Evolutionary conservation across 2,888 invertebrate genomes (phyloP).

Genomic region (Clusia tigrina): DNA sequence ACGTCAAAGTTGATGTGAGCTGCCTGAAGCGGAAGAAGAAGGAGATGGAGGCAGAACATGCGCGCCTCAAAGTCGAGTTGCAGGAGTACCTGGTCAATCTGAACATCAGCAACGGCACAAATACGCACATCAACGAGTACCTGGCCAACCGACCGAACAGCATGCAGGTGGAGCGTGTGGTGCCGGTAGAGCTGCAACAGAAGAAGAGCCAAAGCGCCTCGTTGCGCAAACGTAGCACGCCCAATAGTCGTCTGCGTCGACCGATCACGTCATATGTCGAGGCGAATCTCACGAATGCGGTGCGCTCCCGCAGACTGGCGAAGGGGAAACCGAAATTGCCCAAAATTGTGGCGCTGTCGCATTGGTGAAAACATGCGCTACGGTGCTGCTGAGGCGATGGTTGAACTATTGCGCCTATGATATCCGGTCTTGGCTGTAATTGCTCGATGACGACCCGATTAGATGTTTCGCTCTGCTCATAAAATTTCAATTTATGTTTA

Average conservation of each 20-base stretch:
- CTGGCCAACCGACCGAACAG: slow-evolving; percentile 58
- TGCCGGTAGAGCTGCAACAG: slow-evolving; percentile 48
- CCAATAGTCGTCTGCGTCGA: slow-evolving; percentile 12
- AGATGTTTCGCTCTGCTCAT: too few species aligned
- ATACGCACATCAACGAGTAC: slow-evolving; percentile 55
- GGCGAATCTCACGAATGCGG: slow-evolving; percentile 69
- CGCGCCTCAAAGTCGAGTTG: slow-evolving; percentile 69
- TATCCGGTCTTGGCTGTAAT: too few species aligned
- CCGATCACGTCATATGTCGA: slow-evolving; percentile 66
- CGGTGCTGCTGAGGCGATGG: too few species aligned
- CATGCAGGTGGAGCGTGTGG: slow-evolving; percentile 61
- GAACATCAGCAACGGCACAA: slow-evolving; percentile 65
- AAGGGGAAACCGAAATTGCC: slow-evolving; percentile 48
- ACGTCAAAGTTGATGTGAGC: slow-evolving; percentile 67
- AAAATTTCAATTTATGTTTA: not conserved
- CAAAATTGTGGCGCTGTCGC: slow-evolving; percentile 43
- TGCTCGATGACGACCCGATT: too few species aligned
- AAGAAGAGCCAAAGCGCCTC: slow-evolving; percentile 43
- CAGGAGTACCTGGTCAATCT: slow-evolving; percentile 71
- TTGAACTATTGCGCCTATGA: too few species aligned
- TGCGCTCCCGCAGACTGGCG: slow-evolving; percentile 59
- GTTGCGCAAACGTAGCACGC: slow-evolving; percentile 42
- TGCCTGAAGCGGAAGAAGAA: slow-evolving; percentile 63
- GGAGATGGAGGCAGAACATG: slow-evolving; percentile 69
- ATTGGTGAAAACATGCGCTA: slow-evolving; percentile 16